phyloP scores from a whole-genome alignment of 2,888 invertebrate species.

The Xestia sexstrigata region DNA sequence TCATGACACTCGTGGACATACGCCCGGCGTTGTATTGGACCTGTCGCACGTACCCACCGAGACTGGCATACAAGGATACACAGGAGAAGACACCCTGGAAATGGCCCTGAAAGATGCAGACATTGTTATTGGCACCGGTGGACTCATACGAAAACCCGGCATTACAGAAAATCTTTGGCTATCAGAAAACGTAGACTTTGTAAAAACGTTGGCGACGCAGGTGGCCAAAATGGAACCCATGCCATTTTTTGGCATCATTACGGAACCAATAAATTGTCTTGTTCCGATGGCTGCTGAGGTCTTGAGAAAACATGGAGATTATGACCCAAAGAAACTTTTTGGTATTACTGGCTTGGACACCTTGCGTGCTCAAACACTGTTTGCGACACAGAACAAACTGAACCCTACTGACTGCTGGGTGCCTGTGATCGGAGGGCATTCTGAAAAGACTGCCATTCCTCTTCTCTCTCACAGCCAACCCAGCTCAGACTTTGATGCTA shows the following conservation, averaged over 20 bases:
- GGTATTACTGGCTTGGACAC: conserved; percentile 94
- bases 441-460: conserved; percentile 94
- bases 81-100: conserved; percentile 75
- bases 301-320: conserved; percentile 82
- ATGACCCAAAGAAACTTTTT: conserved; percentile 92
- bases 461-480: conserved; percentile 94
- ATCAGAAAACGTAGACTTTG: conserved; percentile 83
- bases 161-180: conserved; percentile 91
- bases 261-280: conserved; percentile 85
- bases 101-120: conserved; percentile 89
- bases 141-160: conserved; percentile 91
- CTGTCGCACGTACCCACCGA: conserved; percentile 86
- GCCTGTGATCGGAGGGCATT: conserved; percentile 95
- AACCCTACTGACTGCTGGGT: conserved; percentile 92
- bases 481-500: conserved; percentile 83
- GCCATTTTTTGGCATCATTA: conserved; percentile 84
- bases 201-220: conserved; percentile 76
- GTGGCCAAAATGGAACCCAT: conserved; percentile 77
- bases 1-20: conserved; percentile 86
- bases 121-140: conserved; percentile 93
- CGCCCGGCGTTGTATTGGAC: conserved; percentile 84
- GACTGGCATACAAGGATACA: conserved; percentile 76
- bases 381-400: conserved; percentile 92
- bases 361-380: conserved; percentile 94
- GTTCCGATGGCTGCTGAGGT: conserved; percentile 87